Percentiles rank a stretch among this genome's conserved stretches.
Conservation (phyloP, 1,140 invertebrate species). For the Parapsyche elsis region DNA sequence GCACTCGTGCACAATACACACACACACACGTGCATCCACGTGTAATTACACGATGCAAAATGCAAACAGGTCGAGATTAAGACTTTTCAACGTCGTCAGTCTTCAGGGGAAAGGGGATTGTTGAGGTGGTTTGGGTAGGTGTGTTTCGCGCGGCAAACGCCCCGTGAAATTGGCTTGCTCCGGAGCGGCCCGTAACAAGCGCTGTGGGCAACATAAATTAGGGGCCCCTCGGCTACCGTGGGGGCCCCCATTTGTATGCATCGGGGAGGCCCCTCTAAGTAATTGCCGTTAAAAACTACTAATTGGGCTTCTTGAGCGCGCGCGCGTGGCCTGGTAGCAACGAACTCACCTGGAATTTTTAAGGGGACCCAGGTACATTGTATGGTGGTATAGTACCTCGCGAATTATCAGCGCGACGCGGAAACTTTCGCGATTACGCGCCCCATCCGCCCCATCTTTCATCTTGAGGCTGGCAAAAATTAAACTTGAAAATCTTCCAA, state of each 20-base stretch:
- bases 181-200: conserved; percentile 45
- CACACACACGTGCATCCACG: too few species aligned
- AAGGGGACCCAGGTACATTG: background rate
- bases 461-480: background rate
- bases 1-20: too few species aligned
- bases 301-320: conserved; percentile 50
- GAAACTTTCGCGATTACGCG: conserved; percentile 21
- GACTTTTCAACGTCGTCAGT: background rate
- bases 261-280: conserved; percentile 48
- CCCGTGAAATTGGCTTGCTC: conserved; percentile 54
- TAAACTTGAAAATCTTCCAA: background rate
- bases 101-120: background rate
- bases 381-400: background rate
- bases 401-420: conserved; percentile 1
- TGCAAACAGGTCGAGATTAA: background rate
- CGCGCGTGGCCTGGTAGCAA: conserved; percentile 7
- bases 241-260: conserved; percentile 52
- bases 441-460: conserved; percentile 3
- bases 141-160: conserved; percentile 48
- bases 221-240: conserved; percentile 18
- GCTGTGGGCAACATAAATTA: conserved; percentile 55
- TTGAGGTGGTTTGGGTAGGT: background rate
- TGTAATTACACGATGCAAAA: too few species aligned
- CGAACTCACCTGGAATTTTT: conserved; percentile 46
- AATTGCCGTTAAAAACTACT: conserved; percentile 57